phyloP scores from a whole-genome alignment of 2,797 vertebrate species.

The Malurus leucopterus region DNA sequence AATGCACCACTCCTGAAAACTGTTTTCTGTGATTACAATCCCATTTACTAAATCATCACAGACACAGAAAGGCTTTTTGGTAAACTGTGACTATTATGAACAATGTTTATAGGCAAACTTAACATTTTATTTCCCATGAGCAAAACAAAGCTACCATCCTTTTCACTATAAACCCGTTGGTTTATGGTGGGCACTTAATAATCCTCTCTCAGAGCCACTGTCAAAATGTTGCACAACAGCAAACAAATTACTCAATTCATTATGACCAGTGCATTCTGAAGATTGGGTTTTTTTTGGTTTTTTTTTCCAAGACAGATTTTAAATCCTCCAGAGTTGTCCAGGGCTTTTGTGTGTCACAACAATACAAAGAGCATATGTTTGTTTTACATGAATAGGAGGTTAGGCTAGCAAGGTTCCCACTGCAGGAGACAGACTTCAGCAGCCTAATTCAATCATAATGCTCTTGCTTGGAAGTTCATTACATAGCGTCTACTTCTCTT shows the following conservation, averaged over 20 bases:
- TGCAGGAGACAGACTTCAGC: background rate
- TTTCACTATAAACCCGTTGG: background rate
- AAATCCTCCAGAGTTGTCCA: background rate
- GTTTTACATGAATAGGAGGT: background rate
- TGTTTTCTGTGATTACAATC: background rate
- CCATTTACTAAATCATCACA: background rate
- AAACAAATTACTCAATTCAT: background rate
- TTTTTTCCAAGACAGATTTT: background rate
- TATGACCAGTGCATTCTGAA: background rate
- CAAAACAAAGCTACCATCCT: background rate
- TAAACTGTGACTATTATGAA: background rate
- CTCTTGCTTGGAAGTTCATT: background rate
- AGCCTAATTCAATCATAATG: background rate
- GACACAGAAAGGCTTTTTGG: background rate
- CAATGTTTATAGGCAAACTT: background rate
- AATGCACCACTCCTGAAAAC: background rate
- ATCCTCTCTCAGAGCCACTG: background rate
- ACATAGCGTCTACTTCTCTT: background rate
- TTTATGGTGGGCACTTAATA: background rate
- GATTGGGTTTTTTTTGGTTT: background rate
- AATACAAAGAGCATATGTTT: background rate
- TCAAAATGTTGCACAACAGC: background rate
- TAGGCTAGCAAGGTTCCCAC: background rate
- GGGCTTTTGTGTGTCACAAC: rapidly evolving
- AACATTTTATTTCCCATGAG: background rate